A percentile compares a stretch with the other conserved stretches of the same genome.
These are phyloP conservation scores for Pyrrhosoma nymphula DNA, from an alignment of 2,888 invertebrate genomes.

Conservation along the genomic window DNA sequence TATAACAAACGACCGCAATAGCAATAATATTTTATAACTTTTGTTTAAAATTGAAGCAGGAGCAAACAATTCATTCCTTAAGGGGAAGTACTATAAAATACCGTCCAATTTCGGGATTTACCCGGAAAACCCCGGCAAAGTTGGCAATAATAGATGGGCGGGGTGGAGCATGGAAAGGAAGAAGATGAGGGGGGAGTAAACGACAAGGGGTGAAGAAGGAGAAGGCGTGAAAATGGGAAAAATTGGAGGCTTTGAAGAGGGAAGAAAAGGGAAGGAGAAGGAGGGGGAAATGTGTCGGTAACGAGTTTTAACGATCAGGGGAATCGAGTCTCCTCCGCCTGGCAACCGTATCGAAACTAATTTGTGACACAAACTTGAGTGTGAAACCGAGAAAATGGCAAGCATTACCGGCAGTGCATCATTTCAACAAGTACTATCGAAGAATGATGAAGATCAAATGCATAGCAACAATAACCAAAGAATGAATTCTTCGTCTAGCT, in stretches of 20 bases:
- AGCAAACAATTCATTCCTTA: no score
- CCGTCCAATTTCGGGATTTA: no score
- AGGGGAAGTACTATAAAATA: no score
- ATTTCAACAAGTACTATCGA: not conserved
- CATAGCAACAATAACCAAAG: no score
- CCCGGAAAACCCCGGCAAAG: no score
- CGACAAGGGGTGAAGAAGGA: not conserved
- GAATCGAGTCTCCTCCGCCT: not conserved
- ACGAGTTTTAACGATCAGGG: not conserved
- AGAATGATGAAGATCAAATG: no score
- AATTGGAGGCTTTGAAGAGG: not conserved
- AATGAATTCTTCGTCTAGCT: no score
- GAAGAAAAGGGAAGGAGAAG: not conserved
- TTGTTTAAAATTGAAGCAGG: no score
- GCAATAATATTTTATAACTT: no score
- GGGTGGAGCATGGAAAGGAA: not conserved
- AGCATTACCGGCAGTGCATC: not conserved
- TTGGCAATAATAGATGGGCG: no score
- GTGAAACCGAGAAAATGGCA: not conserved
- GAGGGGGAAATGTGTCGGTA: not conserved
- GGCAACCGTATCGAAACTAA: not conserved
- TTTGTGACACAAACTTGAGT: not conserved
- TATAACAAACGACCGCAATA: no score
- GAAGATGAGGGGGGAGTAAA: not conserved
- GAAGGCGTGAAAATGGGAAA: not conserved